A percentile compares a stretch with the other conserved stretches of the same genome.
These are phyloP conservation scores for Crocallis elinguaria DNA, from an alignment of 2,888 invertebrate genomes.

Conservation along the genomic window DNA sequence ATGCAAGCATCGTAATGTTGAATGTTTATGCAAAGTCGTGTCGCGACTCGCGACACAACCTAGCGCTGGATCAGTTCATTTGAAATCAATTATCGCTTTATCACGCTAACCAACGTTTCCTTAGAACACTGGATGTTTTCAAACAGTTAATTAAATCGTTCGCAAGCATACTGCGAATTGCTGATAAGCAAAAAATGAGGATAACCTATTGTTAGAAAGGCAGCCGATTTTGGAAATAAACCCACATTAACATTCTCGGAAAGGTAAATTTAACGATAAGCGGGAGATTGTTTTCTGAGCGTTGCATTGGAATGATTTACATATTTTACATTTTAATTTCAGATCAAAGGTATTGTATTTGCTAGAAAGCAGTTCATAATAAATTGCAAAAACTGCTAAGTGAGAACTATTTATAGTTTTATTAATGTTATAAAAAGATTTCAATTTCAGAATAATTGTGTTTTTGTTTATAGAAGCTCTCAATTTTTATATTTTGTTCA, in stretches of 20 bases:
- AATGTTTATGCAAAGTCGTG: slow-evolving; percentile 49
- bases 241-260: slow-evolving; percentile 7
- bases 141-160: slow-evolving; percentile 13
- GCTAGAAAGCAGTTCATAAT: too few relatives aligned
- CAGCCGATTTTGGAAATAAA: slow-evolving; percentile 8
- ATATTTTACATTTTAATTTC: not conserved
- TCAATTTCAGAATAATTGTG: too few relatives aligned
- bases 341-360: not conserved
- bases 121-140: slow-evolving; percentile 19
- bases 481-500: too few relatives aligned
- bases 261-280: slow-evolving; percentile 12
- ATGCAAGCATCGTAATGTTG: slow-evolving; percentile 39
- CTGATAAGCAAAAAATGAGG: slow-evolving; percentile 1
- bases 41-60: slow-evolving; percentile 42
- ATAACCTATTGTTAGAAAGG: slow-evolving; percentile 4
- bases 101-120: slow-evolving; percentile 46
- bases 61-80: slow-evolving; percentile 47
- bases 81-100: slow-evolving; percentile 56
- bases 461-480: too few relatives aligned
- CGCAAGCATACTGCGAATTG: slow-evolving; percentile 1
- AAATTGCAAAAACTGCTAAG: too few relatives aligned
- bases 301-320: not conserved
- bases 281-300: not conserved
- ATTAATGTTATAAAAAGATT: too few relatives aligned
- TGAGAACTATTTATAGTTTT: too few relatives aligned